These are phyloP conservation scores for Meliscaeva auricollis DNA, from an alignment of 2,888 invertebrate species.

Conservation along the genomic window DNA sequence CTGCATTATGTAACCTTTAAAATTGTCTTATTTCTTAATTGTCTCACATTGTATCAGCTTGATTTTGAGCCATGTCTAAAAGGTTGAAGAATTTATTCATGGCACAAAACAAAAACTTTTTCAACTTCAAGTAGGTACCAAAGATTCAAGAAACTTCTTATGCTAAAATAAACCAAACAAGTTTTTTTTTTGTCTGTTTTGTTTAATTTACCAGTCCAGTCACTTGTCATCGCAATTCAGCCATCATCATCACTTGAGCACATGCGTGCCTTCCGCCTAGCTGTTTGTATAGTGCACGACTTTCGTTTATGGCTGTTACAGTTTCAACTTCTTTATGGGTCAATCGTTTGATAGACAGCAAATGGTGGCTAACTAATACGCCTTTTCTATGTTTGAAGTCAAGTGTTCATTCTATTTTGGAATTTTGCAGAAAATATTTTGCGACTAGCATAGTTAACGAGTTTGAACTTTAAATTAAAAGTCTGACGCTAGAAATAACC, in stretches of 20 bases:
- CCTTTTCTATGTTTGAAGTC: constrained; percentile 21
- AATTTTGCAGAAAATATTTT: constrained; percentile 39
- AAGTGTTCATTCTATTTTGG: constrained; percentile 63
- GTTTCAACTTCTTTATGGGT: constrained; percentile 61
- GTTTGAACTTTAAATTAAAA: constrained; percentile 17
- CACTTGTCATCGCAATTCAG: constrained; percentile 39
- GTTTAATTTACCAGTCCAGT: constrained; percentile 41
- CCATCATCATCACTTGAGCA: not conserved
- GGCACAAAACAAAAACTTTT: constrained; percentile 18
- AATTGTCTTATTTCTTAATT: constrained; percentile 10
- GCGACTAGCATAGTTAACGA: constrained; percentile 61
- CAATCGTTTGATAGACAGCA: constrained; percentile 61
- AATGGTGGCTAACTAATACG: constrained; percentile 51
- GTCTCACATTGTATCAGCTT: constrained; percentile 32
- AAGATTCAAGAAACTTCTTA: constrained; percentile 24
- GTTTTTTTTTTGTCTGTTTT: constrained; percentile 26
- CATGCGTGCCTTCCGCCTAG: constrained; percentile 49
- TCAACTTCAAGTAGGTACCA: constrained; percentile 17
- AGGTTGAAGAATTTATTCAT: constrained; percentile 26
- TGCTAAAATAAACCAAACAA: constrained; percentile 25
- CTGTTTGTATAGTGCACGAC: constrained; percentile 40
- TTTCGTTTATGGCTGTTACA: constrained; percentile 66
- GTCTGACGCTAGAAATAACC: constrained; percentile 17
- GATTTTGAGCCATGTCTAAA: constrained; percentile 27
- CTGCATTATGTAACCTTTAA: constrained; percentile 13